Base-by-base conservation (phyloP, 2,113 vertebrate species). In the Panthera leo region DNA sequence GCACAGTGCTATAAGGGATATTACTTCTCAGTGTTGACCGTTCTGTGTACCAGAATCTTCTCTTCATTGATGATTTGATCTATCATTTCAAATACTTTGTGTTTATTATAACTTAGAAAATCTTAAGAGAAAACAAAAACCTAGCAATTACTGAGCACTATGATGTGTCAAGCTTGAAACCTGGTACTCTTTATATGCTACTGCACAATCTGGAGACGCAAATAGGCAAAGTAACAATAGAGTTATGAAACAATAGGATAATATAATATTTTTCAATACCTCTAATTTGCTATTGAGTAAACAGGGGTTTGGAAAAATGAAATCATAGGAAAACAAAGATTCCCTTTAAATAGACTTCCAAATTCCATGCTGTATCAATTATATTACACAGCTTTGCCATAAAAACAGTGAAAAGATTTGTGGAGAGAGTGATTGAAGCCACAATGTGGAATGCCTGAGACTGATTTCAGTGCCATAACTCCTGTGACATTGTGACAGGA, bases 301-400 rank as follows among this genome's bases (percentile, higher is more conserved):
- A 73, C 34, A 61, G 45, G 96, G 55, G 12, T 18, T 93, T 31
- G 1, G 29, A 95, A 63, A 86, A n/a, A 34, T 87, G 95, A 93
- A 94, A n/a, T 89, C 48, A 63, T n/a, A 90, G n/a, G 3, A 75
- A 80, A 89, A 70, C 42, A 92, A 91, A 93, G 48, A 89, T 89
- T 89, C 63, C 36, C 27, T 89, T 91, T 21, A 79, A 48, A 86
- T 23, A 89, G 80, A 93, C 78, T 96, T 94, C 80, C 88, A 97
- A 7, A 91, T 85, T 95, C 80, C 73, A 61, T 94, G 71, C 86
- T 71, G 55, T 91, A 78, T 79, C 84, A 90, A 80, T 95, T 89
- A 73, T 83, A 65, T 89, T 89, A 29, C 84, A 27, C 27, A 76
- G 42, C 63, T 21, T 85, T 94, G 94, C 91, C 58, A 61, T 95